A percentile compares a stretch with the other conserved stretches of the same genome.
Evolutionary conservation across 92 coral and sea anemone species (phyloP).

Genomic region (Epizoanthus stellaris): DNA sequence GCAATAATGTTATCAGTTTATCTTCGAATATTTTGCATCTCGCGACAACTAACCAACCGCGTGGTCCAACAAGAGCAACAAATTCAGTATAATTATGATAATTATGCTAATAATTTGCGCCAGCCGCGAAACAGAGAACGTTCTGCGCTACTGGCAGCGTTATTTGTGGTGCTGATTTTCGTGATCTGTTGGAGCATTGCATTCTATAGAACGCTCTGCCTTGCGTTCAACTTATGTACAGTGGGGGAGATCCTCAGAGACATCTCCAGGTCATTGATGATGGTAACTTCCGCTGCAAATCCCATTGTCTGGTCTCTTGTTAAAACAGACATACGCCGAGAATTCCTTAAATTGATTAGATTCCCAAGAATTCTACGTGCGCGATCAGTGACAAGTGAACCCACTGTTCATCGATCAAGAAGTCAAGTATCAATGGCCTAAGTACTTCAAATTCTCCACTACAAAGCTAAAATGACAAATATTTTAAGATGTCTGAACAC

Average conservation of each 20-base stretch:
- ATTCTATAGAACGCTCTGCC: conserved; percentile 59
- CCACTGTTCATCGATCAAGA: background rate
- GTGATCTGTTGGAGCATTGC: conserved; percentile 60
- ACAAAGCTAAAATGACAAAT: too few species aligned
- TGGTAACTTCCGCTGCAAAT: conserved; percentile 55
- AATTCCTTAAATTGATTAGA: conserved; percentile 21
- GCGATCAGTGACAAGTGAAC: conserved; percentile 7
- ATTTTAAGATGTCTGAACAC: too few species aligned
- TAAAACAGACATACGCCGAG: conserved; percentile 65
- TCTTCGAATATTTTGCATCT: background rate
- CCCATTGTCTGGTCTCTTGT: conserved; percentile 73
- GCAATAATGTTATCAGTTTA: conserved; percentile 8
- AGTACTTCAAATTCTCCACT: background rate
- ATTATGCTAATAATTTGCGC: background rate
- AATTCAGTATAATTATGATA: background rate
- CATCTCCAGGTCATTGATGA: conserved; percentile 61
- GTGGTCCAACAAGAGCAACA: conserved; percentile 1
- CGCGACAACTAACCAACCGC: background rate
- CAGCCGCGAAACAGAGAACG: background rate
- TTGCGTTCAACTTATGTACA: conserved; percentile 34
- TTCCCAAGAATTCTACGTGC: background rate
- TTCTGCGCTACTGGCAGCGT: background rate
- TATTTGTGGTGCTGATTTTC: conserved; percentile 56
- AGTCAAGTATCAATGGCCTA: conserved; percentile 6
- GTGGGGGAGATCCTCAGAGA: background rate